These are phyloP conservation scores for Sussaba pulchella DNA, from an alignment of 2,888 invertebrate species.

Conservation along the genomic window DNA sequence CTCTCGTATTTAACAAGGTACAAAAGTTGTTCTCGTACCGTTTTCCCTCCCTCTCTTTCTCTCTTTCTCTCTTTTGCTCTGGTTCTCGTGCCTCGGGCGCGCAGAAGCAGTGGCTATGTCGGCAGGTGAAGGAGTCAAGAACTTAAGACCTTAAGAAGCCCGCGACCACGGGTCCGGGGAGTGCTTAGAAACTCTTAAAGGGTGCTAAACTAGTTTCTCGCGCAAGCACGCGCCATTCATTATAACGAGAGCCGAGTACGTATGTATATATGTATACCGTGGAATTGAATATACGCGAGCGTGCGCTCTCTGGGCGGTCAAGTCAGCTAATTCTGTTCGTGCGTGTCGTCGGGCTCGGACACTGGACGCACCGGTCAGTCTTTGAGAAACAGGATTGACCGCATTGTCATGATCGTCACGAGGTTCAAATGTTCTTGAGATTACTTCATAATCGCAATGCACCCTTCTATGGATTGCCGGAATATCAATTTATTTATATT, in stretches of 20 bases:
- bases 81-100: conserved; percentile 20
- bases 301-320: conserved; percentile 48
- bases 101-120: too few species aligned
- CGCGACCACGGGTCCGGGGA: conserved; percentile 61
- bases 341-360: conserved; percentile 32
- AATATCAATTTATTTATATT: too few species aligned
- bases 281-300: conserved; percentile 58
- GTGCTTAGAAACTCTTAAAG: conserved; percentile 75
- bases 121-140: conserved; percentile 79
- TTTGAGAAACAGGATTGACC: conserved; percentile 45
- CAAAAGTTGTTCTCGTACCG: conserved; percentile 24
- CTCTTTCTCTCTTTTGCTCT: conserved; percentile 18
- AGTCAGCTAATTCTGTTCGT: conserved; percentile 54
- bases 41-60: conserved; percentile 22
- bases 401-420: not conserved
- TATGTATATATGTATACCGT: conserved; percentile 24
- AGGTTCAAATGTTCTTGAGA: not conserved
- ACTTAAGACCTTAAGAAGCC: conserved; percentile 76
- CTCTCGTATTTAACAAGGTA: conserved; percentile 31
- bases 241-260: conserved; percentile 72
- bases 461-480: too few species aligned
- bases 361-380: conserved; percentile 46
- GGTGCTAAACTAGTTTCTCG: conserved; percentile 78
- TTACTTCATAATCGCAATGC: not conserved
- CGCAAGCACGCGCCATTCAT: conserved; percentile 79